Evolutionary conservation across 2,113 vertebrate species (phyloP).

Genomic region (Glareola pratincola): DNA sequence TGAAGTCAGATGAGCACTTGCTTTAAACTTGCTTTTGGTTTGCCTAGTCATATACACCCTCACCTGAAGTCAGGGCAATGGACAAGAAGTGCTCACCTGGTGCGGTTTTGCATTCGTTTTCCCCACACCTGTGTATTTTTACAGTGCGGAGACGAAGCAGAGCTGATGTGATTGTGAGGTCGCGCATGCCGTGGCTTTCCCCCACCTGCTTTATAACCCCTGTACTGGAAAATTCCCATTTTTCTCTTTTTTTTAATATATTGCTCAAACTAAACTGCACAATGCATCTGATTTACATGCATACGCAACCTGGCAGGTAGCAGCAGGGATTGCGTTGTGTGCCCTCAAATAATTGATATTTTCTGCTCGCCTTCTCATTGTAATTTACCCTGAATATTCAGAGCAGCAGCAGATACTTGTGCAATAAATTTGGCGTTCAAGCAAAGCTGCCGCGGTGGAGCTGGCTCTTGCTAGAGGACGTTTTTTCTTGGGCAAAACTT

Average conservation of each 20-base stretch:
- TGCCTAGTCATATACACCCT: neutral
- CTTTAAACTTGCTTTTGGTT: neutral
- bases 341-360: neutral
- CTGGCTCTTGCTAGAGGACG: neutral
- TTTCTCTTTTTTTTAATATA: neutral
- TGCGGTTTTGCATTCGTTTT: neutral
- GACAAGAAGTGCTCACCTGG: neutral
- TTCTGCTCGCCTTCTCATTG: neutral
- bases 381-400: neutral
- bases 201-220: neutral
- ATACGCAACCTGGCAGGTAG: neutral
- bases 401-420: neutral
- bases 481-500: neutral
- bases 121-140: neutral
- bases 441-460: neutral
- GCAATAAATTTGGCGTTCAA: neutral
- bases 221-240: neutral
- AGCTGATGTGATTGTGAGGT: neutral
- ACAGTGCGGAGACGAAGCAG: neutral
- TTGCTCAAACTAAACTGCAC: neutral
- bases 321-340: neutral
- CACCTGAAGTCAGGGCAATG: neutral
- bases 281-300: neutral
- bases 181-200: neutral
- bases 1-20: neutral